Percentiles rank a stretch among this genome's conserved stretches.
phyloP scores from a whole-genome alignment of 2,888 invertebrate species.

The Neria commutata region DNA sequence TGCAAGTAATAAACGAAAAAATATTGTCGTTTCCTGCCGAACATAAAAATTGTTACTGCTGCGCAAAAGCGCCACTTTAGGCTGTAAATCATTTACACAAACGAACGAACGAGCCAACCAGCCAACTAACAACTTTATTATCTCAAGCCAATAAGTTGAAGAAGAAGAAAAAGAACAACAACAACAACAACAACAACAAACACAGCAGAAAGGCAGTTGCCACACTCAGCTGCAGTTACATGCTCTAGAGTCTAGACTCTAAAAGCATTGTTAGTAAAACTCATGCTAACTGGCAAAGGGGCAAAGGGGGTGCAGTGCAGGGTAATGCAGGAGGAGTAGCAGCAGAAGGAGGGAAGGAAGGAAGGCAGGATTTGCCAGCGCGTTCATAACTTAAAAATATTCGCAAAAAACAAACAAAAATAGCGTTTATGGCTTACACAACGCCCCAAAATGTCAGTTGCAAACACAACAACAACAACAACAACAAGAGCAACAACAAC shows the following conservation, averaged over 20 bases:
- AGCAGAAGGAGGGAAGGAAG: no score
- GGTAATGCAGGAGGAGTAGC: no score
- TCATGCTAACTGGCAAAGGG: no score
- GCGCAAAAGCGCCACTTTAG: slow-evolving; percentile 31
- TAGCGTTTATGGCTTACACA: not conserved
- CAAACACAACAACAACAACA: not conserved
- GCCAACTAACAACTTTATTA: not conserved
- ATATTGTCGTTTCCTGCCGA: no score
- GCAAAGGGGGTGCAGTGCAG: no score
- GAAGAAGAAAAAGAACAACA: not conserved
- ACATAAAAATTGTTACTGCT: slow-evolving; percentile 7
- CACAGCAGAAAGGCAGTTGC: no score
- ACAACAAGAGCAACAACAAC: slow-evolving; percentile 14
- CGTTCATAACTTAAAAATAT: not conserved
- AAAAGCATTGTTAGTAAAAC: no score
- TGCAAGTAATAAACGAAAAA: no score
- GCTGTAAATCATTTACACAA: slow-evolving; percentile 31
- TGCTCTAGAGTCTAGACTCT: no score
- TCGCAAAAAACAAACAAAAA: not conserved
- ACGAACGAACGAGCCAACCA: no score
- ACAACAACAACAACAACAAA: not conserved
- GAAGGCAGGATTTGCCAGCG: no score
- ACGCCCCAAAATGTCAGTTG: not conserved
- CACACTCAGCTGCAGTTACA: slow-evolving; percentile 6
- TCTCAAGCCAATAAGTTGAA: no score